A percentile compares a stretch with the other conserved stretches of the same genome.
These are phyloP conservation scores for Phortica okadai DNA, from an alignment of 2,888 invertebrate species.

Conservation along the genomic window DNA sequence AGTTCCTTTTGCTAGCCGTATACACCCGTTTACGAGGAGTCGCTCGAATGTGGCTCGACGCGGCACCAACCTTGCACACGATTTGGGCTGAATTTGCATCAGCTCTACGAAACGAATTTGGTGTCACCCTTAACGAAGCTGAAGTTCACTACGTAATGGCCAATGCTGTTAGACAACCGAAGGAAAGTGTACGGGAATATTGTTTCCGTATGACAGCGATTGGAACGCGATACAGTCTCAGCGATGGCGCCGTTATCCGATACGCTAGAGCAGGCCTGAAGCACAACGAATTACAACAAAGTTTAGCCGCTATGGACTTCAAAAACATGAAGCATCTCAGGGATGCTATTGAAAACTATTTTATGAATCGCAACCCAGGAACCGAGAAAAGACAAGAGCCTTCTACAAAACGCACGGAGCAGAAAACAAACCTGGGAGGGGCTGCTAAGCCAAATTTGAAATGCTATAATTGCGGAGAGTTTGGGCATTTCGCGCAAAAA, in stretches of 20 bases:
- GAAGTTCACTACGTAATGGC: too few species aligned
- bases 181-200: conserved; percentile 29
- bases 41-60: conserved; percentile 33
- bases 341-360: conserved; percentile 29
- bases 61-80: conserved; percentile 27
- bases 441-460: too few species aligned
- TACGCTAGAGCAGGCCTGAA: conserved; percentile 36
- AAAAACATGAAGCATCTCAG: conserved; percentile 29
- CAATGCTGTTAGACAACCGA: conserved; percentile 32
- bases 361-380: conserved; percentile 31
- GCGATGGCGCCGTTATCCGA: conserved; percentile 32
- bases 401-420: background rate
- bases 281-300: conserved; percentile 32
- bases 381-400: conserved; percentile 4
- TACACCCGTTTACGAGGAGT: conserved; percentile 28
- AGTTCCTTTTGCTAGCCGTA: conserved; percentile 35
- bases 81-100: conserved; percentile 36
- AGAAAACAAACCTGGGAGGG: background rate
- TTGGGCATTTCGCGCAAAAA: conserved; percentile 29
- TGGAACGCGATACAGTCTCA: conserved; percentile 33
- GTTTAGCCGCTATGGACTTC: conserved; percentile 28
- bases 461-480: too few species aligned
- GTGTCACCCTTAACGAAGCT: conserved; percentile 33
- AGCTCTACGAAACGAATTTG: conserved; percentile 36
- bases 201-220: conserved; percentile 37